Base-by-base conservation (phyloP, 2,888 invertebrate genomes). In the Ethmia dodecea region DNA sequence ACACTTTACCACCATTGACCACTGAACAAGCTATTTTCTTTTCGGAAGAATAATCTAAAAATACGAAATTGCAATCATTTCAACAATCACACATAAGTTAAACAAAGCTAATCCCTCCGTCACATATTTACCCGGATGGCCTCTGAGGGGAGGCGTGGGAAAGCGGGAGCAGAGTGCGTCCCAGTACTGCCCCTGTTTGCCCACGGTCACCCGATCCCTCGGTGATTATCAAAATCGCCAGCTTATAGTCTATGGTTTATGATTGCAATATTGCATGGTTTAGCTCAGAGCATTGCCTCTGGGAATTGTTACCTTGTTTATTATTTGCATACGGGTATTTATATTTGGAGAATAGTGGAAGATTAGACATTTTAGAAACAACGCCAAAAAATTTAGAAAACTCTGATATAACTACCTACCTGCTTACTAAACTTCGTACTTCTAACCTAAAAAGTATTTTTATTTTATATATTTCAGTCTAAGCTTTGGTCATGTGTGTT, bases 131-230 rank as follows among this genome's bases (percentile, higher is more conserved):
- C 4, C n/a, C n/a, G 4, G 9, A 20, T n/a, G n/a, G n/a, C n/a
- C 20, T 8, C 20, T 20, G 8, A 20, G 20, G 38, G 43, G 38
- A 35, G 39, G 29, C 55, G 55, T 56, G 55, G 49, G 55, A 56
- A 56, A 40, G 31, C 15, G 25, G 15, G 35, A 13, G 30, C 37
- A 13, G 20, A 10, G 29, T 16, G 29, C 36, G 45, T 54, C 54
- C 35, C 55, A 56, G 43, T 47, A 42, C n/a, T n/a, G 31, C 18
- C 33, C 18, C n/a, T 3, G 20, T 2, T n/a, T 20, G n/a, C 20
- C 20, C 20, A 8, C 8, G 2, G 5, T 20, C 3, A 20, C 3
- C 20, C 38, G 38, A 40, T 33, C 37, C 4, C 13, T 32, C 25
- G 5, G 31, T 16, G 32, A 16, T 15, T 16, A 33, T 15, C 26